A percentile compares a stretch with the other conserved stretches of the same genome.
Conservation (phyloP, 35 echinoderm and acorn worm genomes). For the Nesometra sesokonis region DNA sequence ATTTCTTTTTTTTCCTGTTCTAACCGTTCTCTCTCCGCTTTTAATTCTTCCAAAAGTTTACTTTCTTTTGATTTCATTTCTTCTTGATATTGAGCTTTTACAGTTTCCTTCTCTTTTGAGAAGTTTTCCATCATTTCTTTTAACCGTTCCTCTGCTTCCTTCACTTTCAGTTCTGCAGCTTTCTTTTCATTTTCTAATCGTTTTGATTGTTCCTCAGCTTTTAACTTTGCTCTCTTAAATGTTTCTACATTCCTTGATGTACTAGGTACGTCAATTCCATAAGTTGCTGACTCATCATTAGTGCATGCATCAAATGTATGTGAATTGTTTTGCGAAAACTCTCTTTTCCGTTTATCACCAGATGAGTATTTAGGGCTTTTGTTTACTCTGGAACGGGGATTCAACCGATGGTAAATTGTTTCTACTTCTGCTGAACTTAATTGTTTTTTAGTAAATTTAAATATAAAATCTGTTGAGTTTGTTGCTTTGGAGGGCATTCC, state of each 20-base stretch:
- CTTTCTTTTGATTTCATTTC: background rate
- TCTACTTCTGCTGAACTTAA: slow-evolving; percentile 37
- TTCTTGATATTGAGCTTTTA: background rate
- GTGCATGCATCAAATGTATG: background rate
- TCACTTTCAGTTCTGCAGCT: slow-evolving; percentile 10
- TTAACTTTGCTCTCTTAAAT: slow-evolving; percentile 29
- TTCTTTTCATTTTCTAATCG: slow-evolving; percentile 12
- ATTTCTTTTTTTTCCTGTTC: background rate
- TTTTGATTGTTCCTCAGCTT: slow-evolving; percentile 9
- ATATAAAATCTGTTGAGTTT: slow-evolving; percentile 70
- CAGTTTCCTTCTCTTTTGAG: background rate
- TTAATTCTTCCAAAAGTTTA: background rate
- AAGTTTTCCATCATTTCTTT: background rate
- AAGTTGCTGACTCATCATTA: background rate
- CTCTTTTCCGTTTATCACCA: slow-evolving; percentile 3
- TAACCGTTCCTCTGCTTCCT: slow-evolving; percentile 9
- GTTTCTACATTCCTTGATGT: slow-evolving; percentile 19
- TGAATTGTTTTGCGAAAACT: slow-evolving; percentile 2
- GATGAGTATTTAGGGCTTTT: slow-evolving; percentile 19
- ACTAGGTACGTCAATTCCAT: slow-evolving; percentile 24
- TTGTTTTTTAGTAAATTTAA: slow-evolving; percentile 25
- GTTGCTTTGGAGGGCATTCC: slow-evolving; percentile 31
- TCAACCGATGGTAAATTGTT: slow-evolving; percentile 15
- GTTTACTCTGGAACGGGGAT: background rate
- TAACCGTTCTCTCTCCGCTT: background rate